Evolutionary conservation across 1,140 invertebrate genomes (phyloP).

Genomic region (Neocloeon triangulifer): DNA sequence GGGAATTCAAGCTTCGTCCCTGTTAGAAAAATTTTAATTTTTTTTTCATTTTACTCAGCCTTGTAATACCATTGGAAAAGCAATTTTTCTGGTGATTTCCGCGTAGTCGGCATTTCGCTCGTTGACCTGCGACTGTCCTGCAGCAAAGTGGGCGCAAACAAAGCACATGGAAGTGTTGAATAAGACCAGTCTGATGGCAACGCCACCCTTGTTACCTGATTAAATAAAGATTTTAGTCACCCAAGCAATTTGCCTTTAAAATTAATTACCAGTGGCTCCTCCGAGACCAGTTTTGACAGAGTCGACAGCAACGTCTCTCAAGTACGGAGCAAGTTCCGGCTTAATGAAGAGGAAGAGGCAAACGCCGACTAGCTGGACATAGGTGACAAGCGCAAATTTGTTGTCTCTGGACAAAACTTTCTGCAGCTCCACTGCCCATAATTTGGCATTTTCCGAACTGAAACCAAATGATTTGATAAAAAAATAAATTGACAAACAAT

Average conservation of each 20-base stretch:
- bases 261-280: conserved; percentile 49
- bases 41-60: too few species aligned
- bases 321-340: conserved; percentile 61
- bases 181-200: conserved; percentile 76
- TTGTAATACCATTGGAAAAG: conserved; percentile 82
- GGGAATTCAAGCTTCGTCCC: conserved; percentile 69
- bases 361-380: conserved; percentile 93
- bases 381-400: conserved; percentile 80
- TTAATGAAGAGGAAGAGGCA: conserved; percentile 88
- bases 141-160: conserved; percentile 96
- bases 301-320: conserved; percentile 82
- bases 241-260: too few species aligned
- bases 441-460: conserved; percentile 83
- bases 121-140: conserved; percentile 86
- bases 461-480: conserved; percentile 7
- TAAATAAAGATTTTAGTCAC: too few species aligned
- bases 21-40: conserved; percentile 12
- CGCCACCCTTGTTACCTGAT: conserved; percentile 96
- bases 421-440: conserved; percentile 87
- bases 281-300: conserved; percentile 95
- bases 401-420: conserved; percentile 74
- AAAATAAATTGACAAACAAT: conserved; percentile 1
- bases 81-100: conserved; percentile 81
- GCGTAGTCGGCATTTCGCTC: conserved; percentile 92
- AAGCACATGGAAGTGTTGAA: conserved; percentile 90